phyloP scores from a whole-genome alignment of 2,888 invertebrate genomes.

The Eucriotettix oculatus region DNA sequence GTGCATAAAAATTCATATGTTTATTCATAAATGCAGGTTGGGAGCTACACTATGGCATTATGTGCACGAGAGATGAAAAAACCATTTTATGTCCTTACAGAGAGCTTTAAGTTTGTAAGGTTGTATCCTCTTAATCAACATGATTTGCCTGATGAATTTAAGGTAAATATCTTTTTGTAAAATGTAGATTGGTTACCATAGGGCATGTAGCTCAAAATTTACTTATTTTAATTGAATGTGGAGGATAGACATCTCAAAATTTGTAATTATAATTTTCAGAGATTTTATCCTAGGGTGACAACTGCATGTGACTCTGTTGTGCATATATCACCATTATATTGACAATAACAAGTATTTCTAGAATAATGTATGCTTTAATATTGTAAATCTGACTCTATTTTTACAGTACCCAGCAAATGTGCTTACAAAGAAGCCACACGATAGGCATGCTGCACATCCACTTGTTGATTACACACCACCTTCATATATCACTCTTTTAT shows the following conservation, averaged over 20 bases:
- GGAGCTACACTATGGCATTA: slow-evolving; percentile 68
- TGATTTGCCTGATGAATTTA: slow-evolving; percentile 79
- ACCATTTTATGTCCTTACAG: slow-evolving; percentile 88
- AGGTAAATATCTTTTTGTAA: slow-evolving; percentile 31
- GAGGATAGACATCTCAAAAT: too few species aligned
- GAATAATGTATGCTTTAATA: too few species aligned
- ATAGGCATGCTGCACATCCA: slow-evolving; percentile 54
- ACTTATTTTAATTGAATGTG: too few species aligned
- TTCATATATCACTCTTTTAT: slow-evolving; percentile 73
- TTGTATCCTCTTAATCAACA: slow-evolving; percentile 85
- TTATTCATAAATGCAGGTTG: slow-evolving; percentile 40
- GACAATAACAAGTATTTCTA: too few species aligned
- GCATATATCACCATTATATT: too few species aligned
- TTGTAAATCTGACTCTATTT: slow-evolving; percentile 8
- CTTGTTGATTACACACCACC: slow-evolving; percentile 96
- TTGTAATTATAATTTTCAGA: too few species aligned
- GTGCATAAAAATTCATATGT: too few species aligned
- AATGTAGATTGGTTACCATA: too few species aligned
- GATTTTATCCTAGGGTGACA: too few species aligned
- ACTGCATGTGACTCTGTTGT: too few species aligned
- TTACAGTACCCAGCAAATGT: slow-evolving; percentile 34
- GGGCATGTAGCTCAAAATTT: too few species aligned
- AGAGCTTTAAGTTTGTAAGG: slow-evolving; percentile 93
- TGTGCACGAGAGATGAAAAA: slow-evolving; percentile 82
- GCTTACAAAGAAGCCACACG: slow-evolving; percentile 20